Conservation (phyloP, 23 tunicate species). For the Halocynthia roretzi region DNA sequence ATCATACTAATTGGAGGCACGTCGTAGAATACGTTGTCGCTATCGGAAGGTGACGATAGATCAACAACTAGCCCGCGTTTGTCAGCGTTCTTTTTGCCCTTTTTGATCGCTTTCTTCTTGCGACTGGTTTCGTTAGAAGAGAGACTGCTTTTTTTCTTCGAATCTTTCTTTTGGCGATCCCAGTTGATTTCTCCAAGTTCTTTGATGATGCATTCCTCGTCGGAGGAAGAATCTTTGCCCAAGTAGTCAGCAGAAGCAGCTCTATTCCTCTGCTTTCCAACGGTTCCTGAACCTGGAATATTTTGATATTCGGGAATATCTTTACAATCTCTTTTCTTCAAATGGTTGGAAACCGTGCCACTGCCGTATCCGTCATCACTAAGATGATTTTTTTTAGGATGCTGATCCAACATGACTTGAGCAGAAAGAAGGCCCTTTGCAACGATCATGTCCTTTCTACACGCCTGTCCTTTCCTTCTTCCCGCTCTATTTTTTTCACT, state of each 20-base stretch:
- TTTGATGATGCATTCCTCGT: not conserved
- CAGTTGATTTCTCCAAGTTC: not conserved
- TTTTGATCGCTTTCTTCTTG: not conserved
- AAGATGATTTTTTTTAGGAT: no score
- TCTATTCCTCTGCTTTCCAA: no score
- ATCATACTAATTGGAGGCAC: not conserved
- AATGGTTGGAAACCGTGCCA: no score
- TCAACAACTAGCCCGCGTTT: not conserved
- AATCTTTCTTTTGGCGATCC: not conserved
- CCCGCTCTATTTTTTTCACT: not conserved
- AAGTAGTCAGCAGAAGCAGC: no score
- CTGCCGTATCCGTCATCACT: no score
- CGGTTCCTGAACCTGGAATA: no score
- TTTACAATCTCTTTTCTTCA: no score
- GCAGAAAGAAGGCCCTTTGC: slow-evolving; percentile 70
- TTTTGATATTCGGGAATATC: no score
- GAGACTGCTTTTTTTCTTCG: not conserved
- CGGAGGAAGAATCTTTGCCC: not conserved
- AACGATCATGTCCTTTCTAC: slow-evolving; percentile 36
- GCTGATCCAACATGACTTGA: slow-evolving; percentile 1
- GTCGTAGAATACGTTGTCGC: not conserved
- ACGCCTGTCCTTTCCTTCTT: not conserved
- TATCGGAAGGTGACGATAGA: not conserved
- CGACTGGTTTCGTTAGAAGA: not conserved
- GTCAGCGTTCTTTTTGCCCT: slow-evolving; percentile 1